Conservation (phyloP, 2,888 invertebrate species). For the Leucoma salicis region DNA sequence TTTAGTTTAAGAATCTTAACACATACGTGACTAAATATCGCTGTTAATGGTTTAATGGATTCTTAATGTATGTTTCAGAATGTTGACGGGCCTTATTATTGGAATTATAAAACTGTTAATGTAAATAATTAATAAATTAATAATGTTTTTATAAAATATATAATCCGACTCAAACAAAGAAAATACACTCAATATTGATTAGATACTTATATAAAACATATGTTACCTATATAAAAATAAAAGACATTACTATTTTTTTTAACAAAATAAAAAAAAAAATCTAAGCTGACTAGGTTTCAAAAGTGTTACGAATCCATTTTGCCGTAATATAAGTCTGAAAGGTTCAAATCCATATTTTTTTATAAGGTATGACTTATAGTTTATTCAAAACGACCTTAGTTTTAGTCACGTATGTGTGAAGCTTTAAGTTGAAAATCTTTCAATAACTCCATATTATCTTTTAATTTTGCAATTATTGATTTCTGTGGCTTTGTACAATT, state of each 20-base stretch:
- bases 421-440: slow-evolving; percentile 29
- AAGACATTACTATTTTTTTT: too few relatives aligned
- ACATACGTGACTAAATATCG: slow-evolving; percentile 33
- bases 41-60: slow-evolving; percentile 1
- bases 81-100: slow-evolving; percentile 15
- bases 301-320: too few relatives aligned
- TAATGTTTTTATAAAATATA: background rate
- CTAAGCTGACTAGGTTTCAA: too few relatives aligned
- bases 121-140: background rate
- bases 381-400: too few relatives aligned
- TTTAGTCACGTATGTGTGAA: slow-evolving; percentile 43
- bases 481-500: slow-evolving; percentile 66
- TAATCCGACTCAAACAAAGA: too few relatives aligned
- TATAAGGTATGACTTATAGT: too few relatives aligned
- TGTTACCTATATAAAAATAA: background rate
- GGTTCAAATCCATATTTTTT: too few relatives aligned
- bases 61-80: slow-evolving; percentile 11
- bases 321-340: too few relatives aligned
- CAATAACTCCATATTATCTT: slow-evolving; percentile 51
- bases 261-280: too few relatives aligned
- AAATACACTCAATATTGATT: too few relatives aligned
- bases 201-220: background rate
- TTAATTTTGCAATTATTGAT: slow-evolving; percentile 73
- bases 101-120: slow-evolving; percentile 21
- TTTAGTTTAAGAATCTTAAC: slow-evolving; percentile 47